phyloP scores from a whole-genome alignment of 1,140 invertebrate genomes.

The Schlechtendalia chinensis region DNA sequence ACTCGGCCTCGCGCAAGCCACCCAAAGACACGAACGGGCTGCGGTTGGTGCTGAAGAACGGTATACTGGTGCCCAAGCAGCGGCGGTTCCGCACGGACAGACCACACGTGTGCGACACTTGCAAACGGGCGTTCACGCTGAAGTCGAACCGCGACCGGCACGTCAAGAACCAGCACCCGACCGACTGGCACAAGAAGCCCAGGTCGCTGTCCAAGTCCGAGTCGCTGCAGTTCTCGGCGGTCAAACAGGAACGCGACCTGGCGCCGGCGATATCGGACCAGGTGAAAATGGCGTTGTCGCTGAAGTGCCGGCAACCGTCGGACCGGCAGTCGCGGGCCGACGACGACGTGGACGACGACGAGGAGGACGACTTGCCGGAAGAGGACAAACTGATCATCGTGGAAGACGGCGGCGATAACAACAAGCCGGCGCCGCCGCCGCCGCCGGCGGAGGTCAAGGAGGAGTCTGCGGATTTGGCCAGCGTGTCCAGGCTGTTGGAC shows the following conservation, averaged over 20 bases:
- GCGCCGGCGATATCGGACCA: conserved; percentile 66
- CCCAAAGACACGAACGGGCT: conserved; percentile 59
- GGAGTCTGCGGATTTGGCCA: conserved; percentile 64
- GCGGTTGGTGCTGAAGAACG: conserved; percentile 87
- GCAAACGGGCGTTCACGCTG: conserved; percentile 82
- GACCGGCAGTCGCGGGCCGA: conserved; percentile 51
- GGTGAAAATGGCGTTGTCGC: conserved; percentile 75
- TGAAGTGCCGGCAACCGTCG: conserved; percentile 66
- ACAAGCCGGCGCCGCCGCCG: conserved; percentile 61
- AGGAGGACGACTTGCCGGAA: conserved; percentile 54
- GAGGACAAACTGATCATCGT: conserved; percentile 55
- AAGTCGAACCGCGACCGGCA: conserved; percentile 91
- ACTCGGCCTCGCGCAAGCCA: conserved; percentile 17
- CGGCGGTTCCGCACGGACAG: conserved; percentile 85
- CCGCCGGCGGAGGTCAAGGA: conserved; percentile 72
- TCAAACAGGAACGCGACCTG: conserved; percentile 11
- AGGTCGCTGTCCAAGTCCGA: conserved; percentile 47
- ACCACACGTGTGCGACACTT: conserved; percentile 84
- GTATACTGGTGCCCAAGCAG: conserved; percentile 83
- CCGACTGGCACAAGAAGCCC: conserved; percentile 78
- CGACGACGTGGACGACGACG: conserved; percentile 44
- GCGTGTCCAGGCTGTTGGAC: conserved; percentile 73
- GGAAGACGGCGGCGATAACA: conserved; percentile 59
- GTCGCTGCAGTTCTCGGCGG: neutral
- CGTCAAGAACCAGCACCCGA: conserved; percentile 89